These are phyloP conservation scores for Orientallactaga sibirica DNA, from an alignment of 2,797 vertebrate genomes.

Conservation along the genomic window DNA sequence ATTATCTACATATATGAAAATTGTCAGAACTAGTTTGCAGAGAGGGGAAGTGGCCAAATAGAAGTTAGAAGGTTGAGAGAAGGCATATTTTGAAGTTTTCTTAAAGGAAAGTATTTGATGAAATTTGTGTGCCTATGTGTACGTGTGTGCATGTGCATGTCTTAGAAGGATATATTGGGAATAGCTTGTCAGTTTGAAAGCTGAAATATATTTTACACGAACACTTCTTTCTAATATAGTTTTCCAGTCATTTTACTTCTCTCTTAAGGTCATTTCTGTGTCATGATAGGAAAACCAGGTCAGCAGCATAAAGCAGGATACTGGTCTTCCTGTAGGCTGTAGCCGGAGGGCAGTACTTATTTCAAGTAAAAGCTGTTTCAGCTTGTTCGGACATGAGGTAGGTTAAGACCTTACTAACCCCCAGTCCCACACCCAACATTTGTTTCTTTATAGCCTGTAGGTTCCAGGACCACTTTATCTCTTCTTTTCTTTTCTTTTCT, in stretches of 20 bases:
- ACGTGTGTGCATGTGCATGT: not conserved
- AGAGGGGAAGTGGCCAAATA: not conserved
- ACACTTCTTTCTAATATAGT: slow-evolving; percentile 13
- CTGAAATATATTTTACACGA: not conserved
- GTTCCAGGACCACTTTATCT: not conserved
- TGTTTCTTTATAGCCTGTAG: slow-evolving; percentile 7
- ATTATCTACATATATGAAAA: too few species aligned
- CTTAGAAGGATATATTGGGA: not conserved
- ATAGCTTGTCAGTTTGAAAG: slow-evolving; percentile 32
- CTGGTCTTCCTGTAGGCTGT: not conserved
- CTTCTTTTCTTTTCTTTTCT: too few species aligned
- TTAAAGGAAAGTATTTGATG: slow-evolving; percentile 11
- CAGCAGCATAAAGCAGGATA: slow-evolving; percentile 34
- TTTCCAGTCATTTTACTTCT: slow-evolving; percentile 47
- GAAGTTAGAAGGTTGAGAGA: not conserved
- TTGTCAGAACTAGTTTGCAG: not conserved
- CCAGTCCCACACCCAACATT: not conserved
- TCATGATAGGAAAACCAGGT: slow-evolving; percentile 56
- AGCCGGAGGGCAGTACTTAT: slow-evolving; percentile 15
- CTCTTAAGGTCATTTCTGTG: slow-evolving; percentile 49
- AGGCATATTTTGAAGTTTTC: not conserved
- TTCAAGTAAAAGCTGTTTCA: slow-evolving; percentile 40
- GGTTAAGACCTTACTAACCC: not conserved
- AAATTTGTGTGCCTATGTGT: not conserved
- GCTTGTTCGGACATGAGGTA: not conserved